phyloP scores from a whole-genome alignment of 2,113 vertebrate species.

The Pedionomus torquatus region DNA sequence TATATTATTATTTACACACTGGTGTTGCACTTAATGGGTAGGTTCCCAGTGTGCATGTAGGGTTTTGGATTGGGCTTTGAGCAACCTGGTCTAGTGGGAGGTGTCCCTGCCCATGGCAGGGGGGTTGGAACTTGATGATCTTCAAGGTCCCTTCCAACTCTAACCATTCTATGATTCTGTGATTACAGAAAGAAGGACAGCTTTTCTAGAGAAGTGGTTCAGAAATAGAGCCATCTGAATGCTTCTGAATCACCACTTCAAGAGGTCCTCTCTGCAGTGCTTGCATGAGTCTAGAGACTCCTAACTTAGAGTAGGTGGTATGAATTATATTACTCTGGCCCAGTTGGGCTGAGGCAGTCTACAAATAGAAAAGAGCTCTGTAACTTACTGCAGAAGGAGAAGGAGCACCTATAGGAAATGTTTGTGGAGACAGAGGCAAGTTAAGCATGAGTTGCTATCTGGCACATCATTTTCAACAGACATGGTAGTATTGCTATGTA shows the following conservation, averaged over 20 bases:
- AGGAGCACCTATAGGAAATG: neutral
- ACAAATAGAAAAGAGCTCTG: neutral
- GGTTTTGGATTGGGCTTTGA: too few species aligned
- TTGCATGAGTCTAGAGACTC: accelerated
- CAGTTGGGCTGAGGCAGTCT: neutral
- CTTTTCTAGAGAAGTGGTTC: neutral
- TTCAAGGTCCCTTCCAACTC: too few species aligned
- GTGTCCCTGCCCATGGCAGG: too few species aligned
- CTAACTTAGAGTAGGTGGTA: neutral
- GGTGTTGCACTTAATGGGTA: neutral
- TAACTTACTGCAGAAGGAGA: neutral
- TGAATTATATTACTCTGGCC: neutral
- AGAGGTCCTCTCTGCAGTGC: neutral
- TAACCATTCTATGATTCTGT: too few species aligned
- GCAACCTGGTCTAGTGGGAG: too few species aligned
- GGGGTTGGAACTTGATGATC: too few species aligned
- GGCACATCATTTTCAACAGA: neutral
- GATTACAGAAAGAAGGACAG: neutral
- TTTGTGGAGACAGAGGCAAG: neutral
- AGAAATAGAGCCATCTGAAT: neutral
- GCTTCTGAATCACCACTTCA: neutral
- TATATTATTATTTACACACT: neutral
- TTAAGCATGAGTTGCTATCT: neutral
- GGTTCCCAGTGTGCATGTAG: neutral
- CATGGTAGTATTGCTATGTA: neutral